phyloP scores from a whole-genome alignment of 2,797 vertebrate genomes.

The Decapterus maruadsi region DNA sequence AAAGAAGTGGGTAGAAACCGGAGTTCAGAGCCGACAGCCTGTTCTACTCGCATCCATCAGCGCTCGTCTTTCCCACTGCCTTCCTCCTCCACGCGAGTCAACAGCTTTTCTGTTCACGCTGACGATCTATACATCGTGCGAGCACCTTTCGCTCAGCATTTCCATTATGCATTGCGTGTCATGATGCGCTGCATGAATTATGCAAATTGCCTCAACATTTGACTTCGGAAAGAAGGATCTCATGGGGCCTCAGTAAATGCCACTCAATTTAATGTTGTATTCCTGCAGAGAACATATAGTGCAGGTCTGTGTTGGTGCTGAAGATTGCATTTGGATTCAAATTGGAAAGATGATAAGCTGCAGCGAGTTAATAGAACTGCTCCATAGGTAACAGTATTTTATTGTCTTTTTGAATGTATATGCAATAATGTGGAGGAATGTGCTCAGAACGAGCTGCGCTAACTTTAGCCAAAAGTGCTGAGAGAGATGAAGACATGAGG shows the following conservation, averaged over 20 bases:
- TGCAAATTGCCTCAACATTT: conserved; percentile 55
- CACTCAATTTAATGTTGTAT: conserved; percentile 40
- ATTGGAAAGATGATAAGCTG: conserved; percentile 33
- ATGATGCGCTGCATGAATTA: conserved; percentile 68
- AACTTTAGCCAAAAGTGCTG: conserved; percentile 38
- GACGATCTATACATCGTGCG: conserved; percentile 30
- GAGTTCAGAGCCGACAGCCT: conserved; percentile 11
- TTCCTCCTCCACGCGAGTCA: conserved; percentile 34
- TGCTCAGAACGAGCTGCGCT: conserved; percentile 15
- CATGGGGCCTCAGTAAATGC: conserved; percentile 33
- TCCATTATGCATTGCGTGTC: conserved; percentile 53
- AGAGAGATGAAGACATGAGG: conserved; percentile 25
- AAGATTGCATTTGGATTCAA: conserved; percentile 33
- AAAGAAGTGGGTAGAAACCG: conserved; percentile 20
- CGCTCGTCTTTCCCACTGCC: conserved; percentile 32
- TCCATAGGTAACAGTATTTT: conserved; percentile 13
- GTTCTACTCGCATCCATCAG: conserved; percentile 42
- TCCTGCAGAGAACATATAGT: background rate
- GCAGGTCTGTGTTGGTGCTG: conserved; percentile 15
- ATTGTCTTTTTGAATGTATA: conserved; percentile 33
- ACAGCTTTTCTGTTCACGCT: conserved; percentile 34
- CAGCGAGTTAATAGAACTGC: conserved; percentile 15
- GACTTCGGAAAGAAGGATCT: conserved; percentile 33
- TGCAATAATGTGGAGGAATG: conserved; percentile 16
- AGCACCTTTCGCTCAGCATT: conserved; percentile 53